Base-by-base conservation (phyloP, 2,888 invertebrate species). In the Nemurella pictetii region DNA sequence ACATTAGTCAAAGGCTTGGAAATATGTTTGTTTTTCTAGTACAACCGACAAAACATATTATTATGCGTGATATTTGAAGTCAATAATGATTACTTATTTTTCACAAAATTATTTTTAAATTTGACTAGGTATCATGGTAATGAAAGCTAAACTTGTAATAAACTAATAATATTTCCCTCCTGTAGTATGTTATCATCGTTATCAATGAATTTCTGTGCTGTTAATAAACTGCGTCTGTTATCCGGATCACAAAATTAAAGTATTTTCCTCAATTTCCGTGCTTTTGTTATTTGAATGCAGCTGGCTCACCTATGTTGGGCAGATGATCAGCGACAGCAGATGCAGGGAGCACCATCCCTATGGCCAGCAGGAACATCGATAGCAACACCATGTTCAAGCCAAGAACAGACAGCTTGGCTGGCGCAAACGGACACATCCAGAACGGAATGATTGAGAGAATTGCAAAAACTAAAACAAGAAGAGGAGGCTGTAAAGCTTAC, bases 271-370 rank as follows among this genome's bases (percentile, higher is more conserved):
- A 28, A 78, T 29, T 27, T 78, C 5, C 12, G 55, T 55, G 20
- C 12, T 55, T 7, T 55, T 55, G 55, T 2, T 12, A 32, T 55
- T 12, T 55, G 12, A 20, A 55, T 20, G 20, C 12, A 78, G 1
- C n/a, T 9, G 30, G 26, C 77, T 85, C 72, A 85, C 85, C 78
- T 27, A 85, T 78, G 28, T 36, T 55, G n/a, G 85, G 85, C 0
- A 85, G 83, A 27, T 55, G 75, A 25, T 80, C 29, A 9, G 80
- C 85, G 20, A 72, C 29, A 9, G 80, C 85, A 4, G 83, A 83
- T 25, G 85, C 85, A n/a, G 85, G 85, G 27, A 85, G 9, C 3
- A 27, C 30, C 27, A 26, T 28, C 5, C 73, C 83, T 5, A 78
- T 26, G n/a, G 28, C 55, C n/a, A 83, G 15, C 20, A 83, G 29